Percentiles rank a stretch among this genome's conserved stretches.
Evolutionary conservation across 2,797 vertebrate genomes (phyloP).

Genomic region (Buceros bicornis): DNA sequence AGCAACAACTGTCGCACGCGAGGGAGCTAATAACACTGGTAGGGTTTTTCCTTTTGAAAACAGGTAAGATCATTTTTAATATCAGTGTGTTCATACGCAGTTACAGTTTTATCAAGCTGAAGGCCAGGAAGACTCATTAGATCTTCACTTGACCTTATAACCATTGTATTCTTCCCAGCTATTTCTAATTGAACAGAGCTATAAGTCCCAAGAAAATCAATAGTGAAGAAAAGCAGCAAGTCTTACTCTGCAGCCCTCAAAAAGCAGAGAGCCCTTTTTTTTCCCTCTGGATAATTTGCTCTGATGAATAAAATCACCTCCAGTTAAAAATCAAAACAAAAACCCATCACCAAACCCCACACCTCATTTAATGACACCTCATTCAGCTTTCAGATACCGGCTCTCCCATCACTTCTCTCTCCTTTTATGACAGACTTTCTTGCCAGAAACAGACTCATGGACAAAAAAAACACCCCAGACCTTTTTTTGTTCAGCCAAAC

Average conservation of each 20-base stretch:
- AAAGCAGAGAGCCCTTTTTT: neutral
- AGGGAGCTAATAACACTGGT: conserved; percentile 35
- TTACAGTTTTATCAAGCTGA: neutral
- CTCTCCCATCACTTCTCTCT: neutral
- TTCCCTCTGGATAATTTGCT: neutral
- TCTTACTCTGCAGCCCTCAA: neutral
- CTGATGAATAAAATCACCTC: neutral
- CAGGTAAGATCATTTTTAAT: neutral
- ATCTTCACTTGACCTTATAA: neutral
- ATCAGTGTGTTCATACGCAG: neutral
- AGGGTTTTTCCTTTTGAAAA: neutral
- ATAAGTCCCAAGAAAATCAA: neutral
- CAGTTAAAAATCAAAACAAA: neutral
- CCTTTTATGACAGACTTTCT: neutral
- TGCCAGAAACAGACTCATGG: neutral
- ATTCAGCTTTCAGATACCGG: neutral
- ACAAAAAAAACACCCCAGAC: neutral
- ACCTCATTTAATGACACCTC: neutral
- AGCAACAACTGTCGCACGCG: conserved; percentile 26
- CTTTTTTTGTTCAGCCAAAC: neutral
- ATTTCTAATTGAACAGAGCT: neutral
- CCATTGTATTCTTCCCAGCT: neutral
- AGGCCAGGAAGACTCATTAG: neutral
- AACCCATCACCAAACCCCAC: neutral
- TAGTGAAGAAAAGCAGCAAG: neutral